Evolutionary conservation across 2,888 invertebrate genomes (phyloP).

Genomic region (Eupithecia dodoneata): DNA sequence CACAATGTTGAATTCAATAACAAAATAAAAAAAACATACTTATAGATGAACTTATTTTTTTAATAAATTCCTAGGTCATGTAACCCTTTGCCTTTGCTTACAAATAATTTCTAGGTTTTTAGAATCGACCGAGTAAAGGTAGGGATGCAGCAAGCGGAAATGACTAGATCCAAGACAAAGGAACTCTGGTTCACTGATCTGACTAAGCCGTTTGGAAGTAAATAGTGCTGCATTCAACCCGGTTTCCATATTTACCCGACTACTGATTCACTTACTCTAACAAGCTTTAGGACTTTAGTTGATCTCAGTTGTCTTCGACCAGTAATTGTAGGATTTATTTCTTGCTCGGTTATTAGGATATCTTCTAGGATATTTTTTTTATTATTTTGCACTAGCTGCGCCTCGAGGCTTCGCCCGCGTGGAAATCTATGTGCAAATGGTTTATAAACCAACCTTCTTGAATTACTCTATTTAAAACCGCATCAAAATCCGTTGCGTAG

Average conservation of each 20-base stretch:
- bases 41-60: no score
- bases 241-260: not conserved
- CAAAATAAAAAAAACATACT: no score
- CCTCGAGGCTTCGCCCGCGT: no score
- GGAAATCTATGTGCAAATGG: no score
- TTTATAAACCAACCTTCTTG: no score
- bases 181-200: not conserved
- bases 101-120: not conserved
- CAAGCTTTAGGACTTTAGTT: constrained; percentile 2
- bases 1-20: no score
- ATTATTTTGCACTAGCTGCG: no score
- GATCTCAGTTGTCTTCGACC: not conserved
- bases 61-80: no score
- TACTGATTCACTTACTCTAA: not conserved
- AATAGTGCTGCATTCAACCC: not conserved
- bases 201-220: not conserved
- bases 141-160: not conserved
- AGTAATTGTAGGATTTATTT: not conserved
- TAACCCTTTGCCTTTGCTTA: not conserved
- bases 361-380: not conserved
- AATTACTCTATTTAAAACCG: no score
- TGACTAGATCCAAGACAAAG: not conserved
- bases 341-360: no score
- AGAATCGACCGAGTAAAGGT: not conserved
- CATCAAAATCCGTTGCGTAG: no score